Evolutionary conservation across 2,113 vertebrate genomes (phyloP).

Genomic region (Pelecanoides urinatrix): DNA sequence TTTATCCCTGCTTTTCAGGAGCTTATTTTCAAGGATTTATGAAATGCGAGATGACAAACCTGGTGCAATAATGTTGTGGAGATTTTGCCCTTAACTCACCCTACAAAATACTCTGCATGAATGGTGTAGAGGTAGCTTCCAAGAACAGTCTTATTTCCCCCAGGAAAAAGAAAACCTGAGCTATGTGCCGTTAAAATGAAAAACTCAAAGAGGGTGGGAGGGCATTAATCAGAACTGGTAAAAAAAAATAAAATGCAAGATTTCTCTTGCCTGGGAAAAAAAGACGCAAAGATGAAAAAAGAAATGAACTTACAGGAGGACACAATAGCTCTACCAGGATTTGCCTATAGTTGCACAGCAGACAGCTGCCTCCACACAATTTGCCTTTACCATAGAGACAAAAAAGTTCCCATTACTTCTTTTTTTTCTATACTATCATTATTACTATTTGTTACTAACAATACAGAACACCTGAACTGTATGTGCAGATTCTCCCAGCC

Average conservation of each 20-base stretch:
- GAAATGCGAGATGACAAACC: constrained; percentile 65
- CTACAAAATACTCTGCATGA: constrained; percentile 13
- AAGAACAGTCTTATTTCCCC: constrained; percentile 43
- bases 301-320: not conserved
- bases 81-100: constrained; percentile 48
- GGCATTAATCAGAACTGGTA: constrained; percentile 28
- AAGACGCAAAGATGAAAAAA: not conserved
- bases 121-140: constrained; percentile 15
- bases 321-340: not conserved
- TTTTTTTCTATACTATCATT: not conserved
- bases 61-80: constrained; percentile 6
- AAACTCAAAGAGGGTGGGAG: not conserved
- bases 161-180: constrained; percentile 45
- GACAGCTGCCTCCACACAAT: not conserved
- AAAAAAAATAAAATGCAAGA: not conserved
- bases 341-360: not conserved
- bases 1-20: constrained; percentile 60
- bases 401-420: not conserved
- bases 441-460: not conserved
- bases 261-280: not conserved
- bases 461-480: not conserved
- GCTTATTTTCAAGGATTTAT: constrained; percentile 68
- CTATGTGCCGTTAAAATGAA: constrained; percentile 32
- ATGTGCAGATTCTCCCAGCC: not conserved
- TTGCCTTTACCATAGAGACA: not conserved